Conservation (phyloP, 1,140 invertebrate genomes). For the Pachypsylla venusta region DNA sequence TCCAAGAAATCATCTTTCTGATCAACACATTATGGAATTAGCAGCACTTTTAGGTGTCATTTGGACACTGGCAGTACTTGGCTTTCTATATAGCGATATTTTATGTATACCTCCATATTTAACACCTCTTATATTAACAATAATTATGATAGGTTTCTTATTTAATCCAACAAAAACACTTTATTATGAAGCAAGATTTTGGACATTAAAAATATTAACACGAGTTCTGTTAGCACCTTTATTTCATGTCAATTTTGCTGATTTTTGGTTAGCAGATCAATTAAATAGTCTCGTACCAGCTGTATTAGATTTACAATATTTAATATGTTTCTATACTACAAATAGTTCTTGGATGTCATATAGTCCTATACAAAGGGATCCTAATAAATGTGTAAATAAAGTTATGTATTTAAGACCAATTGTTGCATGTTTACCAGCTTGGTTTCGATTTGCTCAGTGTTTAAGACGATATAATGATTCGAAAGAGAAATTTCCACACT, state of each 20-base stretch:
- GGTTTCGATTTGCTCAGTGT: slow-evolving; percentile 96
- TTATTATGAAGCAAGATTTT: slow-evolving; percentile 75
- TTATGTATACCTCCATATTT: slow-evolving; percentile 82
- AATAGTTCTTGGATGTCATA: slow-evolving; percentile 51
- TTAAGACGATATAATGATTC: slow-evolving; percentile 82
- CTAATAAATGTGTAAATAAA: slow-evolving; percentile 40
- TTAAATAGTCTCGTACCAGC: slow-evolving; percentile 82
- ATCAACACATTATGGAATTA: slow-evolving; percentile 93
- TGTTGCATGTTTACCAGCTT: slow-evolving; percentile 83
- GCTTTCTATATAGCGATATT: slow-evolving; percentile 67
- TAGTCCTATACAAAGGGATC: slow-evolving; percentile 30
- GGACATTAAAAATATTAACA: slow-evolving; percentile 60
- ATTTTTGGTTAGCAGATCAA: slow-evolving; percentile 99
- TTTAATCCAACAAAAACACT: slow-evolving; percentile 89
- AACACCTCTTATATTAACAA: slow-evolving; percentile 71
- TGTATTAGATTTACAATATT: slow-evolving; percentile 87
- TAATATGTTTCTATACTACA: slow-evolving; percentile 66
- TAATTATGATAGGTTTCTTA: slow-evolving; percentile 76
- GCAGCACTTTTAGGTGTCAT: slow-evolving; percentile 88
- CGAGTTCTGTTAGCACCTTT: slow-evolving; percentile 63
- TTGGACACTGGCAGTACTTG: slow-evolving; percentile 74
- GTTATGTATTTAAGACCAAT: slow-evolving; percentile 41
- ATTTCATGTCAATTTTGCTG: slow-evolving; percentile 90
- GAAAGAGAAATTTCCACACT: slow-evolving; percentile 81
- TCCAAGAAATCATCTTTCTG: slow-evolving; percentile 88